phyloP scores from a whole-genome alignment of 23 tunicate species.

The Aplidium turbinatum region DNA sequence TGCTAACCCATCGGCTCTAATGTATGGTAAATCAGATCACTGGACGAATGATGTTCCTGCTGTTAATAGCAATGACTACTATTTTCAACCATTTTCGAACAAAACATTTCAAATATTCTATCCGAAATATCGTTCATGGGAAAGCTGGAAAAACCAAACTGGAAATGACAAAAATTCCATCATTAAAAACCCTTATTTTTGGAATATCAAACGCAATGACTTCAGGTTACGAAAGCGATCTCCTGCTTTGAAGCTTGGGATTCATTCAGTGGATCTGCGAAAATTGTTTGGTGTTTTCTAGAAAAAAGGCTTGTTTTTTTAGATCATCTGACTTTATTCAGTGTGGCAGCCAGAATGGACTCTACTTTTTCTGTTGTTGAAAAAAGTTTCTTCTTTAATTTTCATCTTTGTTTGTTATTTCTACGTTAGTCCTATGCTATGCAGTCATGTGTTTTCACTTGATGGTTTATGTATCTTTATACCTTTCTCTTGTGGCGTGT shows the following conservation, averaged over 20 bases:
- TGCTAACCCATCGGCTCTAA: neutral
- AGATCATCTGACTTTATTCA: no score
- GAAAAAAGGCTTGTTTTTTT: no score
- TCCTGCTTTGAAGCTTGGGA: neutral
- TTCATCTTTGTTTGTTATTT: no score
- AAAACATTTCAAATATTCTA: conserved; percentile 18
- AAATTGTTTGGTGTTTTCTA: no score
- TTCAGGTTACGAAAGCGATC: neutral
- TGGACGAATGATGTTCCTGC: conserved; percentile 27
- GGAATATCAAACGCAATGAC: neutral
- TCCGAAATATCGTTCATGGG: conserved; percentile 14
- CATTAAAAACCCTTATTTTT: neutral
- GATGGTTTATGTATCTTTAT: no score
- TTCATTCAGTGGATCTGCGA: neutral
- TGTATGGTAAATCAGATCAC: conserved; percentile 24
- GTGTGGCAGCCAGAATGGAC: no score
- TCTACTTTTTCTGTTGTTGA: no score
- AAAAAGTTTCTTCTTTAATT: no score
- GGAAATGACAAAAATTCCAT: neutral
- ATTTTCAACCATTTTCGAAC: neutral
- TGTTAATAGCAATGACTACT: conserved; percentile 21
- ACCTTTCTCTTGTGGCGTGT: no score
- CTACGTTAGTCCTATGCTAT: no score
- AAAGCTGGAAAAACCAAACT: conserved; percentile 12
- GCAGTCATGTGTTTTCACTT: no score